A percentile compares a stretch with the other conserved stretches of the same genome.
Conservation (phyloP, 2,113 vertebrate genomes). For the Gulo gulo region DNA sequence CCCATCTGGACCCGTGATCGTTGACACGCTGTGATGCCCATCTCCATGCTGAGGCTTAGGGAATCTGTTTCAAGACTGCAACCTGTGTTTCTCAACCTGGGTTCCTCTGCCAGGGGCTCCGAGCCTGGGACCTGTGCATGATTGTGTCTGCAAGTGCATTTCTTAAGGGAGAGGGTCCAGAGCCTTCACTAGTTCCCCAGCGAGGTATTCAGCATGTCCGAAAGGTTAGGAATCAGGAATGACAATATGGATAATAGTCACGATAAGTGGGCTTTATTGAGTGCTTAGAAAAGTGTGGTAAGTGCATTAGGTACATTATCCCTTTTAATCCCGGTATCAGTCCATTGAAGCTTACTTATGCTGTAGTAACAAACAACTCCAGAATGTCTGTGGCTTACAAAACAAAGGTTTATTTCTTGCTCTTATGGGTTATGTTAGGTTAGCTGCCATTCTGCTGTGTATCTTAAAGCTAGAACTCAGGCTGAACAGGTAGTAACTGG, state of each 20-base stretch:
- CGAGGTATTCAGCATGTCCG: not conserved
- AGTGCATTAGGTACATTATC: not conserved
- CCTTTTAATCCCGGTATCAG: not conserved
- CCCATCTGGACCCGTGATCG: not conserved
- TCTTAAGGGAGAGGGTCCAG: not conserved
- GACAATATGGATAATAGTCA: not conserved
- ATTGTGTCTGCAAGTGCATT: not conserved
- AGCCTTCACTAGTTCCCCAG: not conserved
- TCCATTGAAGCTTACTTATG: not conserved
- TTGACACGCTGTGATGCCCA: not conserved
- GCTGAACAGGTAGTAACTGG: not conserved
- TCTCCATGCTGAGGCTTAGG: not conserved
- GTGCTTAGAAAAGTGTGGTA: not conserved
- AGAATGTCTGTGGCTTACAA: not conserved
- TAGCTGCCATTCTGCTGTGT: not conserved
- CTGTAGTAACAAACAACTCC: not conserved
- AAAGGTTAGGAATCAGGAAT: not conserved
- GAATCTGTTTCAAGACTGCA: not conserved
- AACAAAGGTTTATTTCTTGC: not conserved
- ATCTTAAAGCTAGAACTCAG: not conserved
- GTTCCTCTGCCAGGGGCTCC: not conserved
- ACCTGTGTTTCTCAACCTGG: not conserved
- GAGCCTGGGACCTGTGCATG: not conserved
- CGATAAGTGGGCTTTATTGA: not conserved
- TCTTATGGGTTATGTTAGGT: not conserved